phyloP scores from a whole-genome alignment of 2,113 vertebrate genomes.

The Solenodon paradoxus region DNA sequence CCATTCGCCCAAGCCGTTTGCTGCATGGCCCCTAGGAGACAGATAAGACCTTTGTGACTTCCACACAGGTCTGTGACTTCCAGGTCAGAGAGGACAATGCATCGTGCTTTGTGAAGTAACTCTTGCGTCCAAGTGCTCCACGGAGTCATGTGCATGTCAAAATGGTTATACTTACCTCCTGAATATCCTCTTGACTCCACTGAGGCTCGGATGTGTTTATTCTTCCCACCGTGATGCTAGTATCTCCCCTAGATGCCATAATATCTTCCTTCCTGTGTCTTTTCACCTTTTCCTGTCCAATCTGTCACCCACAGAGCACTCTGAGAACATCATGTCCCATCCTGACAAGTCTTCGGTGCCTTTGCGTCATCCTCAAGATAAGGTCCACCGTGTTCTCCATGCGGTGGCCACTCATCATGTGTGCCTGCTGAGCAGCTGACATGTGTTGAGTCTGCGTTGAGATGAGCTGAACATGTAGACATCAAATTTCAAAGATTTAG shows the following conservation, averaged over 20 bases:
- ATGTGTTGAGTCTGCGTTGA: not conserved
- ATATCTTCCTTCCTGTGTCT: not conserved
- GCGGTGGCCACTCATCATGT: too few species aligned
- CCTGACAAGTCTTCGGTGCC: not conserved
- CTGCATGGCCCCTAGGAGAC: not conserved
- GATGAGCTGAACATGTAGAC: not conserved
- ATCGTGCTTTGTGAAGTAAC: not conserved
- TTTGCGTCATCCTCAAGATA: not conserved
- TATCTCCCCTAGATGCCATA: not conserved
- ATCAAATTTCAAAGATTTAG: not conserved
- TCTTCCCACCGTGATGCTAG: not conserved
- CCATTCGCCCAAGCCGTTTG: not conserved
- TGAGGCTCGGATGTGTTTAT: not conserved
- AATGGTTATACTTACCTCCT: not conserved
- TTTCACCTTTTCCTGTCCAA: not conserved
- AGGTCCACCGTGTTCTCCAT: not conserved
- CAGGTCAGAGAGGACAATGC: not conserved
- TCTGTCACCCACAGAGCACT: not conserved
- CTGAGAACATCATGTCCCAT: rapidly evolving
- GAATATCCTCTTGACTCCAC: not conserved
- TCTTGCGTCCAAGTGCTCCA: not conserved
- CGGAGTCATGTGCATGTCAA: not conserved
- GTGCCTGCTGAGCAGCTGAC: not conserved
- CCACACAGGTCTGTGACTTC: not conserved
- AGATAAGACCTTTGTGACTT: not conserved